These are phyloP conservation scores for Apis florea DNA, from an alignment of 1,140 invertebrate species.

Conservation along the genomic window DNA sequence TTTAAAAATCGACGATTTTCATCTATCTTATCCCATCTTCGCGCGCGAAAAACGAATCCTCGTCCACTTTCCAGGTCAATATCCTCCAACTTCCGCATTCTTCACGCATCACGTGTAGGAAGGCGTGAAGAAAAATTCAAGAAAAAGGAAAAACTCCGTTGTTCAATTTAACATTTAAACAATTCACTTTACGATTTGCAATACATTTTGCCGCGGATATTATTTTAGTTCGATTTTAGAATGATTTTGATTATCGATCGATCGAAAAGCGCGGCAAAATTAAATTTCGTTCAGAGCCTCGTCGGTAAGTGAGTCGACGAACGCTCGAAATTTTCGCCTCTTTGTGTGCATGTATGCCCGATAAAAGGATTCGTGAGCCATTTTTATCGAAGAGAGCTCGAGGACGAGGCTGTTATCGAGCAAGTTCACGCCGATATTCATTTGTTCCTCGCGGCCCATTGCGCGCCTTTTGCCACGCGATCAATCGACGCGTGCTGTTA, in stretches of 20 bases:
- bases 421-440: constrained; percentile 2
- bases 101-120: not conserved
- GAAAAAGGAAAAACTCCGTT: not conserved
- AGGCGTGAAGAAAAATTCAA: not conserved
- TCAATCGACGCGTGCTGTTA: not conserved
- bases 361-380: not conserved
- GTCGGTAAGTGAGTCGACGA: constrained; percentile 5
- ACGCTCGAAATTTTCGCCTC: not conserved
- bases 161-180: not conserved
- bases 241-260: not conserved
- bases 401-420: not conserved
- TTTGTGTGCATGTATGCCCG: not conserved
- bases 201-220: not conserved
- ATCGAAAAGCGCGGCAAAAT: constrained; percentile 10
- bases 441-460: constrained; percentile 8
- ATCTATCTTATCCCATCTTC: not conserved
- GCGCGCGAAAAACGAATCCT: not conserved
- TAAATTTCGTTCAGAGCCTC: constrained; percentile 5
- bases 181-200: not conserved
- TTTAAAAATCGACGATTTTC: not conserved
- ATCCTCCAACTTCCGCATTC: not conserved
- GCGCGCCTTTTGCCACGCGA: not conserved
- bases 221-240: not conserved
- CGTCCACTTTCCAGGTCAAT: not conserved
- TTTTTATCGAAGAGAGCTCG: not conserved